These are phyloP conservation scores for Podabrus alpinus DNA, from an alignment of 2,888 invertebrate species.

Conservation along the genomic window DNA sequence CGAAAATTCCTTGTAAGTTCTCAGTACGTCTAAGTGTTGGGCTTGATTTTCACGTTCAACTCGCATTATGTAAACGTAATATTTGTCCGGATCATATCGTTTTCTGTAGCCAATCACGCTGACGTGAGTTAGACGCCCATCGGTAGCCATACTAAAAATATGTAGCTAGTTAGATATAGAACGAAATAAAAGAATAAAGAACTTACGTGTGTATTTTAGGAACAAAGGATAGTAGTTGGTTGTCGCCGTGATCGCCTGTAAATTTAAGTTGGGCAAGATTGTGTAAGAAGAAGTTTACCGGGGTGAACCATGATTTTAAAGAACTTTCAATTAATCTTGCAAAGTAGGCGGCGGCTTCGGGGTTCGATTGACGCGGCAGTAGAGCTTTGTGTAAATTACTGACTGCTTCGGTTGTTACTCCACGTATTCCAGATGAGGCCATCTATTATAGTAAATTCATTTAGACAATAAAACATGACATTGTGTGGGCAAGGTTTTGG, in stretches of 20 bases:
- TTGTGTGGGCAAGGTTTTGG: too few relatives aligned
- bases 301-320: conserved; percentile 90
- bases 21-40: conserved; percentile 87
- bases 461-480: not conserved
- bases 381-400: conserved; percentile 90
- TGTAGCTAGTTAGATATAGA: not conserved
- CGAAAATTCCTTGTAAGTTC: conserved; percentile 95
- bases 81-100: conserved; percentile 95
- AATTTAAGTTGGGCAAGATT: conserved; percentile 93
- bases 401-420: conserved; percentile 90
- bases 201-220: conserved; percentile 91
- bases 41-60: conserved; percentile 83
- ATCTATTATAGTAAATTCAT: conserved; percentile 62
- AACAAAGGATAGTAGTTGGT: conserved; percentile 87
- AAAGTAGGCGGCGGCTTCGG: conserved; percentile 95
- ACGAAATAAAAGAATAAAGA: conserved; percentile 16
- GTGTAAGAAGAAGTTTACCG: conserved; percentile 97
- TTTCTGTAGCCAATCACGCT: conserved; percentile 91
- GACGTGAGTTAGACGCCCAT: conserved; percentile 85
- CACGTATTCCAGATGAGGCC: conserved; percentile 88
- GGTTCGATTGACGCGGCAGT: conserved; percentile 85
- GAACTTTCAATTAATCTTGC: conserved; percentile 95
- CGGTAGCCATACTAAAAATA: conserved; percentile 75
- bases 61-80: conserved; percentile 89
- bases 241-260: conserved; percentile 82